Evolutionary conservation across 2,888 invertebrate genomes (phyloP), one percentile per base, ranked within the genome.

Genomic region (Tuberolachnus salignus): DNA sequence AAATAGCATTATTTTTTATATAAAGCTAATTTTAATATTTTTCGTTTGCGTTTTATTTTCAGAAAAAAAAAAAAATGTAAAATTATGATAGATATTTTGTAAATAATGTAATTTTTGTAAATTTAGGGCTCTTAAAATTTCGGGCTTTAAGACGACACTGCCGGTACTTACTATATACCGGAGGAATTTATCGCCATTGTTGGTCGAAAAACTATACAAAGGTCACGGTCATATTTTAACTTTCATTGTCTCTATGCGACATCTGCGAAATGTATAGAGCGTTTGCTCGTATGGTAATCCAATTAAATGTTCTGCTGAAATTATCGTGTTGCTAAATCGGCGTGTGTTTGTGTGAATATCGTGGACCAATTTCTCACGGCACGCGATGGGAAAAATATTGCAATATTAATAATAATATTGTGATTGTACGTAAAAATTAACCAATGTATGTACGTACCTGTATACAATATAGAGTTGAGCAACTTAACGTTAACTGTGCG

Each of bases 341-440:
- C 9, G 55, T 16, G 49, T 9, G 34, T 78, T 21, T 64, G 21
- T 69, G 78, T n/a, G 51, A 69, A 78, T 19, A 49, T 42, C 34
- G 59, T 61, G 69, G 59, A 78, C 78, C 67, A 9, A 78, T 69
- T 78, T 78, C 78, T 23, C 69, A 78, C 49, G 26, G n/a, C 67
- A 69, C 49, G 78, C 57, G 78, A 78, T 78, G 78, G 67, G 78
- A 78, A 69, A 71, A 66, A 46, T 34, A 64, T 64, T 73, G 61
- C 34, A 34, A 34, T 34, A 34, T 34, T 34, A 34, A 34, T 59
- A 21, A 42, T 51, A 10, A 42, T 49, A 49, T 72, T 66, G 66
- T 44, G 57, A 67, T 57, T 46, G 49, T 75, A 34, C 61, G 46
- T 59, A 63, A 73, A 74, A 55, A 55, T 21, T 66, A 42, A 26